Conservation (phyloP, 2,797 vertebrate species). For the Microctenopoma stevenorrisi region DNA sequence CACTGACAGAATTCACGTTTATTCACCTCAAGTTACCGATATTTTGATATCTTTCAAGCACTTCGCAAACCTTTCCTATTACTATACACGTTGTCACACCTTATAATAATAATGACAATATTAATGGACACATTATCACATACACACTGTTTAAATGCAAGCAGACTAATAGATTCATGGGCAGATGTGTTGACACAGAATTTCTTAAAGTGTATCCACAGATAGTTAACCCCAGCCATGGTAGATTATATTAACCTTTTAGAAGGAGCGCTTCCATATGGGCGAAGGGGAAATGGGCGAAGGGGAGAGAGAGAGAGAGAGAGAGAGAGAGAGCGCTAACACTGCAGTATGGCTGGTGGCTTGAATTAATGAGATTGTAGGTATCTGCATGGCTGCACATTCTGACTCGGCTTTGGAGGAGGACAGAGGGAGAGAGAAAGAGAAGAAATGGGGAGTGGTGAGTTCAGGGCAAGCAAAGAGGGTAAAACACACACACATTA, state of each 20-base stretch:
- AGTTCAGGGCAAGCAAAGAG: slow-evolving; percentile 57
- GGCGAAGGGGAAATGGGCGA: slow-evolving; percentile 30
- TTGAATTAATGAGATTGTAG: slow-evolving; percentile 83
- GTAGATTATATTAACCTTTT: slow-evolving; percentile 81
- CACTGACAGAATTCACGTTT: neutral
- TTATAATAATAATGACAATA: too few relatives aligned
- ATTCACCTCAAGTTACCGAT: neutral
- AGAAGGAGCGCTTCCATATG: slow-evolving; percentile 68
- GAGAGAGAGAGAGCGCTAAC: slow-evolving; percentile 32
- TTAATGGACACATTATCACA: neutral
- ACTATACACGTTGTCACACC: neutral
- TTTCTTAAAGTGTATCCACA: slow-evolving; percentile 49
- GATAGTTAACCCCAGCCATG: slow-evolving; percentile 71
- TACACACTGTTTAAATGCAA: neutral
- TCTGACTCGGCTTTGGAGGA: slow-evolving; percentile 72
- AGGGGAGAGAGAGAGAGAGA: slow-evolving; percentile 24
- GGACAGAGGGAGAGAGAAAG: slow-evolving; percentile 39
- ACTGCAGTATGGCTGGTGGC: slow-evolving; percentile 73
- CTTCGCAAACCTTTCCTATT: too few relatives aligned
- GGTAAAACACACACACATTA: slow-evolving; percentile 37
- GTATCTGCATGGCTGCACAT: slow-evolving; percentile 84
- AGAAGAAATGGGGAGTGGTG: slow-evolving; percentile 43
- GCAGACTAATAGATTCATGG: neutral
- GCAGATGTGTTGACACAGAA: slow-evolving; percentile 59
- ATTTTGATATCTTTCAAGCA: neutral